Evolutionary conservation across 2,113 vertebrate genomes (phyloP), one percentile per base, ranked within the genome.

Genomic region (Miniopterus natalensis): DNA sequence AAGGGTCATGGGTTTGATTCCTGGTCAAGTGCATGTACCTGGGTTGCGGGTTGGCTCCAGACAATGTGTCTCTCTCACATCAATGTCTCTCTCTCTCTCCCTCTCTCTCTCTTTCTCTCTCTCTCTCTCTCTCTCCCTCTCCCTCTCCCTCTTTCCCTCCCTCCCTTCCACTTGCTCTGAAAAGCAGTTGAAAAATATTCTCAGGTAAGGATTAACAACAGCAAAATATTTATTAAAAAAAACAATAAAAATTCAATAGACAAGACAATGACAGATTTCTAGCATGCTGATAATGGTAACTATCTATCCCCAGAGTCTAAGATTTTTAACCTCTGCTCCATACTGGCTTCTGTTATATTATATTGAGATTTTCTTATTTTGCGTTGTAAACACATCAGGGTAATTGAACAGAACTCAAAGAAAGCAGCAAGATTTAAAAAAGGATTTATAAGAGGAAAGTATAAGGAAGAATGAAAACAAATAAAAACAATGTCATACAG

Each of bases 281-380:
- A 65, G 20, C 86, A 73, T 66, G 27, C 25, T 71, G 36, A 29
- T 92, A 40, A 74, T 63, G 18, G 42, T 59, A 87, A 74, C 59
- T 53, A 31, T 2, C 59, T 53, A 31, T 2, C 23, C 68, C 45
- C 49, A 57, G 29, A 63, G 23, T 68, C 7, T n/a, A 74, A 84
- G 25, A 59, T 36, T 73, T 75, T 73, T 57, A 61, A 75, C 8
- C n/a, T 65, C 6, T 61, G 0, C 2, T 73, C 11, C 45, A 13
- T 71, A 36, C 10, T 77, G 55, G 1, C 61, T 97, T 94, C 53
- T 86, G 1, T 70, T 77, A 47, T n/a, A 59, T 25, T 68, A 20
- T 10, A 2, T 40, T 80, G 31, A 80, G 57, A 47, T 84, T 73
- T 93, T n/a, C 49, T 87, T 68, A 81, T 81, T 92, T 92, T 89